phyloP scores from a whole-genome alignment of 1,140 invertebrate species.

The Bombus confusus region DNA sequence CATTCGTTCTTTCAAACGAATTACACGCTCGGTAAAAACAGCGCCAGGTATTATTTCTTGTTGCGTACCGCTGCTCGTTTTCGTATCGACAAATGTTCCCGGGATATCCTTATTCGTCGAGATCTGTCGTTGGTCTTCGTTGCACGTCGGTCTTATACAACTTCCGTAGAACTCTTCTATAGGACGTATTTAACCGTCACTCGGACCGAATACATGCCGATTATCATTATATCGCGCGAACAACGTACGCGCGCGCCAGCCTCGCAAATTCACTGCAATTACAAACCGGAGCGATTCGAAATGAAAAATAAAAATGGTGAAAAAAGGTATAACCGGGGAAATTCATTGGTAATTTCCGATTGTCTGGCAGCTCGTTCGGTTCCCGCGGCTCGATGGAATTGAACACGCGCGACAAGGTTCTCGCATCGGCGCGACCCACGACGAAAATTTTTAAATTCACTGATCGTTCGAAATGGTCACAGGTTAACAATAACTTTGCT shows the following conservation, averaged over 20 bases:
- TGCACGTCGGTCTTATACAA: background rate
- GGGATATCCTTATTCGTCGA: background rate
- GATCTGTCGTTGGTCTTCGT: background rate
- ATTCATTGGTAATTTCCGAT: constrained; percentile 1
- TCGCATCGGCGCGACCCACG: too few species aligned
- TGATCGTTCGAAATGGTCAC: background rate
- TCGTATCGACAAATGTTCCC: background rate
- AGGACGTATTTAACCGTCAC: background rate
- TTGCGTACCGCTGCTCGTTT: background rate
- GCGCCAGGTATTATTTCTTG: constrained; percentile 4
- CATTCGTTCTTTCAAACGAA: constrained; percentile 10
- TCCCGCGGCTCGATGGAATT: too few species aligned
- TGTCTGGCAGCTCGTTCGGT: background rate
- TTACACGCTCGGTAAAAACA: constrained; percentile 21
- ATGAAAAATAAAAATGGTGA: background rate
- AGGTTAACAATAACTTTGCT: background rate
- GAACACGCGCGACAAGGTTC: too few species aligned
- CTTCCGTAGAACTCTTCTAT: too few species aligned
- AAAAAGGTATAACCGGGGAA: background rate
- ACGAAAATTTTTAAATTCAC: constrained; percentile 1
- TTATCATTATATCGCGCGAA: background rate
- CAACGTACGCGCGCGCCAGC: background rate
- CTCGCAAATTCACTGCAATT: background rate
- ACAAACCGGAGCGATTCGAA: background rate
- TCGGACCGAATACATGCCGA: background rate